phyloP scores from a whole-genome alignment of 2,113 vertebrate species.

The Chaetodon trifascialis region DNA sequence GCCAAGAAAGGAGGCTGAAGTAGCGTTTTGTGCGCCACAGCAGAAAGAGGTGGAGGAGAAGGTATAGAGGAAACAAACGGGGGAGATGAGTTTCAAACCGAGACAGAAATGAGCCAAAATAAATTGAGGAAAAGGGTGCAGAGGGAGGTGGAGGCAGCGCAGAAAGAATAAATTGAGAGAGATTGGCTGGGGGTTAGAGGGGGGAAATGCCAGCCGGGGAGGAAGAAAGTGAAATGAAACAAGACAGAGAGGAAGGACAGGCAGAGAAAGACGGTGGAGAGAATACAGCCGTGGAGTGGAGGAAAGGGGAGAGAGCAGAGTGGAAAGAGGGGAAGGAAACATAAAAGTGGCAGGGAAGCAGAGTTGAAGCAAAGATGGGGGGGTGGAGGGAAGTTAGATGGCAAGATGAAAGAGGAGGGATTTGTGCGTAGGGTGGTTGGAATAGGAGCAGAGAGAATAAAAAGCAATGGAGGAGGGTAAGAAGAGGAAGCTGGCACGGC shows the following conservation, averaged over 20 bases:
- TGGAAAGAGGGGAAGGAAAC: background rate
- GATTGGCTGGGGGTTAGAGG: constrained; percentile 8
- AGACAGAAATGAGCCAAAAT: constrained; percentile 13
- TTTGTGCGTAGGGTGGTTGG: constrained; percentile 1
- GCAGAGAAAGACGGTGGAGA: background rate
- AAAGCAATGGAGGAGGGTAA: background rate
- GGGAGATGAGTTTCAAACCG: background rate
- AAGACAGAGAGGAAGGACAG: background rate
- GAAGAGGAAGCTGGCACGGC: background rate
- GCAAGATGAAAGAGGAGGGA: constrained; percentile 35
- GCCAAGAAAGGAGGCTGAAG: background rate
- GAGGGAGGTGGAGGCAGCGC: constrained; percentile 2
- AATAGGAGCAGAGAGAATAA: constrained; percentile 1
- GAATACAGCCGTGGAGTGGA: background rate
- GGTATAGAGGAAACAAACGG: background rate
- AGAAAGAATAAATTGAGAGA: constrained; percentile 18
- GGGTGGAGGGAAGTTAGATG: constrained; percentile 5
- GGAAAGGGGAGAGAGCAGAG: background rate
- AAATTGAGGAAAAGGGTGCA: background rate
- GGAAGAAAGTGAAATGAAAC: constrained; percentile 27
- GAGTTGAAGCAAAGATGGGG: background rate
- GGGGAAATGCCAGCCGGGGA: background rate
- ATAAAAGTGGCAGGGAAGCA: constrained; percentile 10
- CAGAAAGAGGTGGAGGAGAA: background rate
- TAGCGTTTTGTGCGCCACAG: background rate